Base-by-base conservation (phyloP, 2,888 invertebrate species). In the Rhamnusium bicolor region DNA sequence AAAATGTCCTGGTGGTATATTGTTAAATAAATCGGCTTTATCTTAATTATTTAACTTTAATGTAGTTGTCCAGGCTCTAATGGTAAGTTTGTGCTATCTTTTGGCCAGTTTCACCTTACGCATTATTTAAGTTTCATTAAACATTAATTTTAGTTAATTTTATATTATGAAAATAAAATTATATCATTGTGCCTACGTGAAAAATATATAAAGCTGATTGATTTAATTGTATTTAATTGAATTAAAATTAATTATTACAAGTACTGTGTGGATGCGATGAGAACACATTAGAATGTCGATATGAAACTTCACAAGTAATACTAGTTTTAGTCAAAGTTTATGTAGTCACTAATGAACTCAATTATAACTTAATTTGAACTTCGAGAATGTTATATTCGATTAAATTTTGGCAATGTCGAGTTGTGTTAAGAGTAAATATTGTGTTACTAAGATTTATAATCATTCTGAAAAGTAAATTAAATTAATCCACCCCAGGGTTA, bases 361-460 rank as follows among this genome's bases (percentile, higher is more conserved):
- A 79, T 80, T 80, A 80, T 80, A 80, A 80, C 77, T 77, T 79
- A 78, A 78, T 78, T 76, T 75, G 69, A 76, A 77, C 77, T 79
- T 80, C 71, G 68, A 76, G 76, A 79, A 82, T 81, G 81, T 81
- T 80, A 75, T 77, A 81, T 82, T 82, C 81, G 81, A 82, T 82
- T 82, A 82, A 82, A 82, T 82, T 82, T 82, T 80, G 82, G 81
- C 80, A 80, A 80, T 82, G 81, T 82, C 80, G 79, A 76, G 76
- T 77, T 76, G 80, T 77, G 78, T 82, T 82, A 83, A 80, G 79
- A 77, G 79, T 79, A 81, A 81, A 81, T 82, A 81, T 82, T 80
- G 80, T 80, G 77, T 82, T 81, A 78, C 61, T 49, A 72, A 73
- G 79, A 79, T 79, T 79, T 79, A 77, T 79, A 79, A 77, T 79